Percentiles rank a stretch among this genome's conserved stretches.
phyloP scores from a whole-genome alignment of 2,888 invertebrate genomes.

The Blera fallax region DNA sequence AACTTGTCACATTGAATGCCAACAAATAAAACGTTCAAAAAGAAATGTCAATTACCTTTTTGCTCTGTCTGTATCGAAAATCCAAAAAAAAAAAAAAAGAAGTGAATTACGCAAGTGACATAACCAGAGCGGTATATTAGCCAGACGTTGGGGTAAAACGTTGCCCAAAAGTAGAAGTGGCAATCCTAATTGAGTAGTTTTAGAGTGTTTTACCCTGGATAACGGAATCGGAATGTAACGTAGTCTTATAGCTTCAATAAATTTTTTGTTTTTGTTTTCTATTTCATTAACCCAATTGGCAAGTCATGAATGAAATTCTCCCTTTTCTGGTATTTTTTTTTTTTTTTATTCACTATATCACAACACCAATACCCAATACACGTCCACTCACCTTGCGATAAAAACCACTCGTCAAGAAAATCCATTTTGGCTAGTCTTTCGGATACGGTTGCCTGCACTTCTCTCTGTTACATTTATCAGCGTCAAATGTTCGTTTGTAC shows the following conservation, averaged over 20 bases:
- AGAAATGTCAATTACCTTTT: conserved; percentile 54
- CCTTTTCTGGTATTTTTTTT: conserved; percentile 12
- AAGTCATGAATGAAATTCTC: conserved; percentile 42
- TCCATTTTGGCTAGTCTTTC: conserved; percentile 75
- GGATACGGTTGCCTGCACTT: conserved; percentile 47
- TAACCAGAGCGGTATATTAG: conserved; percentile 32
- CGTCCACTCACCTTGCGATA: conserved; percentile 80
- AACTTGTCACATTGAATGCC: conserved; percentile 32
- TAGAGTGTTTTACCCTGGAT: neutral
- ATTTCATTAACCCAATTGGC: conserved; percentile 56
- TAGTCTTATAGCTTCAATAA: neutral
- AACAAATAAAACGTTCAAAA: conserved; percentile 17
- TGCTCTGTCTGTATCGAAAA: conserved; percentile 16
- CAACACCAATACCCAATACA: conserved; percentile 40
- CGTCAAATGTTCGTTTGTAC: conserved; percentile 52
- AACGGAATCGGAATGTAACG: no score
- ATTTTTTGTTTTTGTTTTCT: conserved; percentile 28
- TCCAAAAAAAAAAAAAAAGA: conserved; percentile 16
- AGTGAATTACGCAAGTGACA: conserved; percentile 50
- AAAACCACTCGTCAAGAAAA: conserved; percentile 81
- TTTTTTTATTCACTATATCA: conserved; percentile 39
- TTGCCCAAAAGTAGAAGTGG: conserved; percentile 51
- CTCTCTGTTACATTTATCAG: conserved; percentile 66
- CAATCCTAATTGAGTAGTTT: conserved; percentile 15
- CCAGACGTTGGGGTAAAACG: conserved; percentile 28